Evolutionary conservation across 2,113 vertebrate genomes (phyloP), one percentile per base, ranked within the genome.

Genomic region (Tragulus kanchil): DNA sequence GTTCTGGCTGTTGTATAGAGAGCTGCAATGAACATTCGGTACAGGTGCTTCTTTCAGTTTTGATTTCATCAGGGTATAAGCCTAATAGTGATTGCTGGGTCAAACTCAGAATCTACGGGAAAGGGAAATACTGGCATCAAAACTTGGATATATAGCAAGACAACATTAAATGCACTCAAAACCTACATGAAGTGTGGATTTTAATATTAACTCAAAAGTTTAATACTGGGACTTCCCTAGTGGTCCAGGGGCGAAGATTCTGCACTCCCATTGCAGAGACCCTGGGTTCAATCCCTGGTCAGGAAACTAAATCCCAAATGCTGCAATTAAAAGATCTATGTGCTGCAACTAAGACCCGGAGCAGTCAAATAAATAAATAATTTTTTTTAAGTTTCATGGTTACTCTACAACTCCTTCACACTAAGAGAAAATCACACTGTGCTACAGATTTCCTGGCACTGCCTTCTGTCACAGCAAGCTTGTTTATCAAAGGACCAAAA

Each of bases 21-120:
- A 36, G 36, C 36, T 36, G 36, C 36, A 36, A 36, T 36, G 36
- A 36, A 36, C 36, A 36, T 36, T 36, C 36, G 36, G 36, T 36
- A 36, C 36, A 36, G 36, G 36, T 36, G 36, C 36, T 36, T 36
- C 36, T 36, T 36, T 36, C 36, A 36, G 36, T 36, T 36, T 36
- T 36, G 36, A 36, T 36, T 36, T 36, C 36, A 36, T 36, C 36
- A 36, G 36, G 36, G 36, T 36, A 36, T 36, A 36, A 36, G 36
- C 36, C 36, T 36, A 36, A 36, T 36, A 36, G 36, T 36, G 36
- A 36, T 36, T 36, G 36, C 36, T 36, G 36, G 36, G 36, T 36
- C 36, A 36, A n/a, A n/a, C n/a, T n/a, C n/a, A n/a, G 86, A 96
- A 81, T 14, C 94, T 95, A n/a, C 59, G 61, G 69, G 54, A 84